phyloP scores from a whole-genome alignment of 1,140 invertebrate genomes.

The Phenacoccus solenopsis region DNA sequence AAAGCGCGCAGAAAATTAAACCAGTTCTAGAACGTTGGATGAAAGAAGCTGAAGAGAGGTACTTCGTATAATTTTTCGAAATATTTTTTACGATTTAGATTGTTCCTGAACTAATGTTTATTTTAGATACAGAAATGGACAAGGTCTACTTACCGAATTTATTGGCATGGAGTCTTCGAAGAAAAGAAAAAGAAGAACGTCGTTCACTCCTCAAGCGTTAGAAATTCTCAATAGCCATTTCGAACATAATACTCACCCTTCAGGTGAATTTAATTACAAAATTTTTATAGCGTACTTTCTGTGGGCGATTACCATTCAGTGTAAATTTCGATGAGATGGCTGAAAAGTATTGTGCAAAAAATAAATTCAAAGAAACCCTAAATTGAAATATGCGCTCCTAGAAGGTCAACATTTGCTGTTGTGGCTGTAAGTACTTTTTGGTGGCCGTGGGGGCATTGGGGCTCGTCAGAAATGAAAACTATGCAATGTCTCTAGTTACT shows the following conservation, averaged over 20 bases:
- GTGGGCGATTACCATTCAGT: neutral
- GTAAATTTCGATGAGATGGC: too few relatives aligned
- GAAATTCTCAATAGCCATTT: slow-evolving; percentile 91
- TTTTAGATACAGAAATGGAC: neutral
- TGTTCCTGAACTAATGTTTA: neutral
- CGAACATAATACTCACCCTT: slow-evolving; percentile 93
- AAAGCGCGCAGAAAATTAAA: slow-evolving; percentile 98
- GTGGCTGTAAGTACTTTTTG: too few relatives aligned
- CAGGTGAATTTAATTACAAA: slow-evolving; percentile 46
- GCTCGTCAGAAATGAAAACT: too few relatives aligned
- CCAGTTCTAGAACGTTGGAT: slow-evolving; percentile 96
- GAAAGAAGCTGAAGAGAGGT: slow-evolving; percentile 94
- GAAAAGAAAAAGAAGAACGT: slow-evolving; percentile 89
- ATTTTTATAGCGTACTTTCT: neutral
- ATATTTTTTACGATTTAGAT: neutral
- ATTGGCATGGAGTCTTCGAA: slow-evolving; percentile 84
- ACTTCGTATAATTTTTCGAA: slow-evolving; percentile 29
- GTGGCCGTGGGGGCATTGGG: too few relatives aligned
- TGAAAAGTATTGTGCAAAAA: too few relatives aligned
- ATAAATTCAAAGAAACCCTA: too few relatives aligned
- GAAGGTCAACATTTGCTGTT: too few relatives aligned
- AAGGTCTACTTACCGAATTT: slow-evolving; percentile 3
- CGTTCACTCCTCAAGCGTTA: slow-evolving; percentile 90
- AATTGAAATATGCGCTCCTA: too few relatives aligned
- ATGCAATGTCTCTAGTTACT: too few relatives aligned